phyloP scores from a whole-genome alignment of 2,113 vertebrate genomes.

The Tiliqua scincoides region DNA sequence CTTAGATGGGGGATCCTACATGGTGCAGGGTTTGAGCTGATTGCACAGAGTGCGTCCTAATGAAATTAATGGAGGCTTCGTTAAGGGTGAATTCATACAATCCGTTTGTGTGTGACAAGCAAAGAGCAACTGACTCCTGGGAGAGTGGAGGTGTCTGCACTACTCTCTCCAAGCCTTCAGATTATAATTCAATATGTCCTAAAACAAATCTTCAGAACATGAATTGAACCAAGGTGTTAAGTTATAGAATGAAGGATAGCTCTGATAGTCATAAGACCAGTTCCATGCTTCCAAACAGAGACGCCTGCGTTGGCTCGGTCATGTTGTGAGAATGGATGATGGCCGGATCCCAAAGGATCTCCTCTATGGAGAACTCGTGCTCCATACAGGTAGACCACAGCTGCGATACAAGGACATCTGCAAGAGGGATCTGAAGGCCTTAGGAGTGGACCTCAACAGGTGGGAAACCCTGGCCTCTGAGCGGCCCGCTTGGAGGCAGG shows the following conservation, averaged over 20 bases:
- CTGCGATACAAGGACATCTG: too few species aligned
- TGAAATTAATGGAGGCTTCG: background rate
- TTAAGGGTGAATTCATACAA: background rate
- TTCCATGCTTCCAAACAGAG: background rate
- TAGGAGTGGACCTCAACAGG: too few species aligned
- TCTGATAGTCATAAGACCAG: background rate
- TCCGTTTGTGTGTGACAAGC: background rate
- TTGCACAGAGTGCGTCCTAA: background rate
- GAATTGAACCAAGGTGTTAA: background rate
- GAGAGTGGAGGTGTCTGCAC: background rate
- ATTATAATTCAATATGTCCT: background rate
- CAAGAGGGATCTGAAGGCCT: too few species aligned
- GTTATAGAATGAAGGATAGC: background rate
- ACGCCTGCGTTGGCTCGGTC: too few species aligned
- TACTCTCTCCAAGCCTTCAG: background rate
- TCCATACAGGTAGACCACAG: too few species aligned
- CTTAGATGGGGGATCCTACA: background rate
- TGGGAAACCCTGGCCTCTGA: too few species aligned
- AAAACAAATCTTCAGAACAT: background rate
- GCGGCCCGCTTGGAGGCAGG: too few species aligned
- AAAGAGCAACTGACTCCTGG: background rate
- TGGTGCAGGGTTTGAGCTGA: background rate
- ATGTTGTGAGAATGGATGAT: too few species aligned
- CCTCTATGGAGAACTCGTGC: too few species aligned
- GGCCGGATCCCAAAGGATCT: too few species aligned